Conservation (phyloP, 2,113 vertebrate species). For the Eretmochelys imbricata region DNA sequence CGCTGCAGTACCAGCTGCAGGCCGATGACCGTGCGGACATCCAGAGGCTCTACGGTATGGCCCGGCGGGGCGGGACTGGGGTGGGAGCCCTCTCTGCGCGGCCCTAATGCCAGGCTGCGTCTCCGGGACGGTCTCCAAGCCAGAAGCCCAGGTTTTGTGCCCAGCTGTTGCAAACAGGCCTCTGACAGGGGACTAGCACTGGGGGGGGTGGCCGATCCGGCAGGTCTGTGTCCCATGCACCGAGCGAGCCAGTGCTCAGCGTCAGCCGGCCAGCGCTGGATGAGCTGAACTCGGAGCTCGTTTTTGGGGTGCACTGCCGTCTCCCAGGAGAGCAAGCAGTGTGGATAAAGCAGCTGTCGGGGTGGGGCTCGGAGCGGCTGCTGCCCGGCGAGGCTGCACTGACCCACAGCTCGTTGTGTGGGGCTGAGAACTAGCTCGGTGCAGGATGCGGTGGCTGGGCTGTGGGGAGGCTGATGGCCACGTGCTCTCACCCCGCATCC, state of each 20-base stretch:
- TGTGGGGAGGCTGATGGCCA: background rate
- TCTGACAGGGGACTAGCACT: background rate
- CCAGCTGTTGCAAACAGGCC: background rate
- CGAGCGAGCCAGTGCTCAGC: background rate
- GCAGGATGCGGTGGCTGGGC: background rate
- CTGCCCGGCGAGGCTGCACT: too few relatives aligned
- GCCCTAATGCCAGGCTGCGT: background rate
- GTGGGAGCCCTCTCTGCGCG: background rate
- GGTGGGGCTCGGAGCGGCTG: too few relatives aligned
- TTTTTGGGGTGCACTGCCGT: background rate
- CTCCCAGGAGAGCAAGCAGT: background rate
- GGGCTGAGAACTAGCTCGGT: background rate
- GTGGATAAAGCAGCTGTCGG: too few relatives aligned
- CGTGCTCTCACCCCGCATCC: background rate
- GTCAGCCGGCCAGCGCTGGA: background rate
- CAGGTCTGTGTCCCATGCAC: background rate
- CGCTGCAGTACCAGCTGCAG: constrained; percentile 71
- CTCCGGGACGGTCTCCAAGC: background rate
- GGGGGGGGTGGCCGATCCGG: background rate
- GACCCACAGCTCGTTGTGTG: too few relatives aligned
- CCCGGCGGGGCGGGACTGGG: background rate
- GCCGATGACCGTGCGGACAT: constrained; percentile 66
- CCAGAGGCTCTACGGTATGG: constrained; percentile 75
- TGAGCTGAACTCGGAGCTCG: background rate
- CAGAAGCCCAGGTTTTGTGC: too few relatives aligned